Evolutionary conservation across 2,888 invertebrate genomes (phyloP).

Genomic region (Mechanitis mazaeus): DNA sequence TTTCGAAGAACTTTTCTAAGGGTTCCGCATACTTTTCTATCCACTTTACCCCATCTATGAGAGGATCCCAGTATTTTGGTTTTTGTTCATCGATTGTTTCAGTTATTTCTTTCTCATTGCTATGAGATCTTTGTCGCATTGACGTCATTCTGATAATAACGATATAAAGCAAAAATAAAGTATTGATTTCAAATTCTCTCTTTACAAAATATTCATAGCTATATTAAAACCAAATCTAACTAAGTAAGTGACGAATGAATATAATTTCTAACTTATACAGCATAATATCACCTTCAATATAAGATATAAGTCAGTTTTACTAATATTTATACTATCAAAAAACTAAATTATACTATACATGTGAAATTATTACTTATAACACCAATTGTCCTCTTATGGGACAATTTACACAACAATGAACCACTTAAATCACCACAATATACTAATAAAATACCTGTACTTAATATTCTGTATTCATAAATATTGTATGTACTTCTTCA

Average conservation of each 20-base stretch:
- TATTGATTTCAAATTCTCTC: no score
- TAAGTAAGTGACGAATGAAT: no score
- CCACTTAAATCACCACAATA: background rate
- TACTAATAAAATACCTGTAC: conserved; percentile 4
- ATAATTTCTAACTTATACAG: no score
- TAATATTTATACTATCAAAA: no score
- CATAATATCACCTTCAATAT: no score
- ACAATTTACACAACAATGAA: conserved; percentile 14
- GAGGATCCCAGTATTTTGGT: conserved; percentile 65
- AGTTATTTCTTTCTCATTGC: conserved; percentile 18
- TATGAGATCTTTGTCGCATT: conserved; percentile 31
- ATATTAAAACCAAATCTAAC: no score
- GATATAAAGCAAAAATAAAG: background rate
- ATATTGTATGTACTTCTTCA: conserved; percentile 13
- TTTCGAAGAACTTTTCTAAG: conserved; percentile 74
- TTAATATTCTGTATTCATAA: background rate
- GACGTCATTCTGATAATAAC: conserved; percentile 29
- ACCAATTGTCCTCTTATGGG: background rate
- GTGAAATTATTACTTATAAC: no score
- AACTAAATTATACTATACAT: no score
- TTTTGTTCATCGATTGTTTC: conserved; percentile 29
- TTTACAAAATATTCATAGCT: no score
- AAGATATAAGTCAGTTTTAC: no score
- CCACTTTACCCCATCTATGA: conserved; percentile 78
- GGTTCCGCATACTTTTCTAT: conserved; percentile 74